phyloP scores from a whole-genome alignment of 2,113 vertebrate genomes.

The Cebidichthys violaceus region DNA sequence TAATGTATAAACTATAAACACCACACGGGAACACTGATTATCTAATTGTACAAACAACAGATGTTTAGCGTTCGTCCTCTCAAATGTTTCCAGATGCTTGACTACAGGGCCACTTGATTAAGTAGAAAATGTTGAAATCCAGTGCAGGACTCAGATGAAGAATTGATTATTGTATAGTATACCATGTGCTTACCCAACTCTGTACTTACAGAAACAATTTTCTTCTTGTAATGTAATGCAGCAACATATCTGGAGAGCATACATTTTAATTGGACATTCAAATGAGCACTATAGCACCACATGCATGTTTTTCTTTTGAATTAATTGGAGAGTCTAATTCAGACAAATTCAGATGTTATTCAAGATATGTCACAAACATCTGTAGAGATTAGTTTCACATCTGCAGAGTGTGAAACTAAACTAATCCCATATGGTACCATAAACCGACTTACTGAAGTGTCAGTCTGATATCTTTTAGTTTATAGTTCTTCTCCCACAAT shows the following conservation, averaged over 20 bases:
- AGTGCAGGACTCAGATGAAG: neutral
- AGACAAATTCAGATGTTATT: neutral
- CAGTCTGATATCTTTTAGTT: neutral
- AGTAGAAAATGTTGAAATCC: conserved; percentile 15
- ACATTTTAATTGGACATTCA: neutral
- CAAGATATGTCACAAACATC: neutral
- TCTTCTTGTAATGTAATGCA: neutral
- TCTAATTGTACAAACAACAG: neutral
- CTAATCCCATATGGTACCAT: conserved; percentile 1
- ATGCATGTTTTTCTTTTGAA: neutral
- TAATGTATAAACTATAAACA: conserved; percentile 11
- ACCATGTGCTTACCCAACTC: neutral
- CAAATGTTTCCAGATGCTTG: conserved; percentile 36
- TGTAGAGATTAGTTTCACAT: neutral
- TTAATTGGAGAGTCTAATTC: neutral
- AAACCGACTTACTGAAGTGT: neutral
- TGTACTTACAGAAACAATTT: too few relatives aligned
- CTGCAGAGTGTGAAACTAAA: neutral
- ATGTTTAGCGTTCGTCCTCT: conserved; percentile 25
- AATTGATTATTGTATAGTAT: neutral
- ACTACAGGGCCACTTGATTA: neutral
- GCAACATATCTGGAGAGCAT: neutral
- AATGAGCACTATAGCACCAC: neutral
- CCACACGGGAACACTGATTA: neutral
- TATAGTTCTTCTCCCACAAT: neutral